phyloP scores from a whole-genome alignment of 2,888 invertebrate genomes.

The Catocala sponsa region DNA sequence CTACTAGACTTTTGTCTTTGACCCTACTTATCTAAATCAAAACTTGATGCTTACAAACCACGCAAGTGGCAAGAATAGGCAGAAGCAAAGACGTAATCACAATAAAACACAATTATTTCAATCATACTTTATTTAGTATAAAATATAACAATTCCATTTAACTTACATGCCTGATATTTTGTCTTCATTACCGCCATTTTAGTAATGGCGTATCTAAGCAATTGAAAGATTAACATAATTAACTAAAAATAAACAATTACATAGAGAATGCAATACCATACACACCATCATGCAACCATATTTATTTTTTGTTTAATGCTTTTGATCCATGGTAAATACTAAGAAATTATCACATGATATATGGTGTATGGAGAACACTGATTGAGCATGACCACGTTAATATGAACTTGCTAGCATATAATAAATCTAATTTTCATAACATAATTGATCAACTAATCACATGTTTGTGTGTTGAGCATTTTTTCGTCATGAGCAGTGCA shows the following conservation, averaged over 20 bases:
- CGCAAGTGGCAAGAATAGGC: no score
- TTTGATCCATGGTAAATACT: constrained; percentile 10
- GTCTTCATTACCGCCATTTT: constrained; percentile 50
- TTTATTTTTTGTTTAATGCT: constrained; percentile 5
- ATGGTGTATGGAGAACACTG: not conserved
- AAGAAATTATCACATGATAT: constrained; percentile 3
- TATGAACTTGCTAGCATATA: not conserved
- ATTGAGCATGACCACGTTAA: constrained; percentile 2
- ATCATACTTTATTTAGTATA: constrained; percentile 78
- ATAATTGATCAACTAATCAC: not conserved
- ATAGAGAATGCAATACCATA: not conserved
- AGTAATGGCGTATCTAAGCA: constrained; percentile 41
- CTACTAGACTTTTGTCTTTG: no score
- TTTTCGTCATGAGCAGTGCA: not conserved
- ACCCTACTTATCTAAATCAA: no score
- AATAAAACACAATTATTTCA: constrained; percentile 22
- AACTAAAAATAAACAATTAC: not conserved
- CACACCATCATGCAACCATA: not conserved
- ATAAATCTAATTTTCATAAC: not conserved
- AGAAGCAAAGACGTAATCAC: no score
- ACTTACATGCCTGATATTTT: constrained; percentile 65
- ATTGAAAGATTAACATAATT: constrained; percentile 35
- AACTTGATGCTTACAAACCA: no score
- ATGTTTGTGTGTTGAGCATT: constrained; percentile 2
- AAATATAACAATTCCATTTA: constrained; percentile 80